These are phyloP conservation scores for Ladona fulva DNA, from an alignment of 1,140 invertebrate genomes.

Conservation along the genomic window DNA sequence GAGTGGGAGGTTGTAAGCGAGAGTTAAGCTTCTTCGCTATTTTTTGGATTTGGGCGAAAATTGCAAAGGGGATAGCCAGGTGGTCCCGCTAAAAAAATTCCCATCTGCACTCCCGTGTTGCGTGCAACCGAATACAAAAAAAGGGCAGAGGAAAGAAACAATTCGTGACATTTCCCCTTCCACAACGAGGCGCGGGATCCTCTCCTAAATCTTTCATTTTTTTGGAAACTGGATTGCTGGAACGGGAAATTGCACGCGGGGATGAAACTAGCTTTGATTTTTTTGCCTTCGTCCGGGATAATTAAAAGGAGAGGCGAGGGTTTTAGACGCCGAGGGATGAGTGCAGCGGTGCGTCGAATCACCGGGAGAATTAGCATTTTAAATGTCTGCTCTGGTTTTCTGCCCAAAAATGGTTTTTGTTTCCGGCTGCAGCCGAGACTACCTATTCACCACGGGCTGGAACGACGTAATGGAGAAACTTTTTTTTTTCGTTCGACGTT, in stretches of 20 bases:
- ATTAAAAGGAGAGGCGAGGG: neutral
- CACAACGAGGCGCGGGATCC: no score
- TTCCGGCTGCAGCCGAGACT: slow-evolving; percentile 13
- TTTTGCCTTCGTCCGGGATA: neutral
- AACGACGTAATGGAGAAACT: no score
- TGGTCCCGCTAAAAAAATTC: neutral
- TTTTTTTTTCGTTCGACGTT: no score
- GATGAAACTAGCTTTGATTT: neutral
- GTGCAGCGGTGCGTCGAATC: no score
- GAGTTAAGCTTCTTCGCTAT: neutral
- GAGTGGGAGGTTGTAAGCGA: neutral
- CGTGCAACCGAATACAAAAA: neutral
- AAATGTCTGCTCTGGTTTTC: no score
- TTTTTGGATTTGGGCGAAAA: neutral
- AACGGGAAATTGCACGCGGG: neutral
- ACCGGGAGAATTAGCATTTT: no score
- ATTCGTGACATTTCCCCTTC: neutral
- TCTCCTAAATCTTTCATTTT: neutral
- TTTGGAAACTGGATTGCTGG: no score
- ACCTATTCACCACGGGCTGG: no score
- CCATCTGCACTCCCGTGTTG: neutral
- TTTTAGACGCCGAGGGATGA: neutral
- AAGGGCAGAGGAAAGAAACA: no score
- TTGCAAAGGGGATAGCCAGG: neutral
- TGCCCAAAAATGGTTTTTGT: slow-evolving; percentile 17